A percentile compares a stretch with the other conserved stretches of the same genome.
Evolutionary conservation across 1,140 invertebrate genomes (phyloP).

Genomic region (Melanaphis sacchari): DNA sequence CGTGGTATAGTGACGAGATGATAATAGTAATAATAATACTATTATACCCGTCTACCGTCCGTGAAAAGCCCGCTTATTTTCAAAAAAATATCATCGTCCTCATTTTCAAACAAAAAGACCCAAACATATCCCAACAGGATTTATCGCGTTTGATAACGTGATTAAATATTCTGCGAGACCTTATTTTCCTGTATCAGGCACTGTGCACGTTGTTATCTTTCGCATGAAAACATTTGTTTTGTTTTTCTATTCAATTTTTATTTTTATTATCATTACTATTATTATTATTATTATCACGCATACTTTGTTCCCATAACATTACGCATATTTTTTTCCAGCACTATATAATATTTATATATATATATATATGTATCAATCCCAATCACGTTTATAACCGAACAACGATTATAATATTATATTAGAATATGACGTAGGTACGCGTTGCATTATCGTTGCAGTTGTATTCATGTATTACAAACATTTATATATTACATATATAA

Average conservation of each 20-base stretch:
- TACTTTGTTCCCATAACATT: neutral
- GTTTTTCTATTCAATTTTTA: neutral
- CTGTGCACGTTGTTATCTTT: neutral
- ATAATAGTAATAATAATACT: neutral
- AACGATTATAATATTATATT: slow-evolving; percentile 7
- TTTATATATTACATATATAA: neutral
- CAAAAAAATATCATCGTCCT: slow-evolving; percentile 11
- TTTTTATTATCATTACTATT: neutral
- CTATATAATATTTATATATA: too few species aligned
- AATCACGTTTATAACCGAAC: neutral
- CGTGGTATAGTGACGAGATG: neutral
- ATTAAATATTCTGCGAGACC: neutral
- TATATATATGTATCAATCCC: neutral
- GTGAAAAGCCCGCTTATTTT: slow-evolving; percentile 56
- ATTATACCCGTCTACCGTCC: neutral
- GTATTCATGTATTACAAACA: neutral
- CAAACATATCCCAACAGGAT: neutral
- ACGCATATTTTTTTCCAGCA: neutral
- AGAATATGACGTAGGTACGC: neutral
- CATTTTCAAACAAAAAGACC: neutral
- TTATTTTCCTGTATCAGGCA: neutral
- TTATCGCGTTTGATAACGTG: neutral
- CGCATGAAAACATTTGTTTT: neutral
- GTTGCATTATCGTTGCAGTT: neutral
- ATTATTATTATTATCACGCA: neutral